Conservation (phyloP, 2,797 vertebrate species). For the Tragopan temminckii region DNA sequence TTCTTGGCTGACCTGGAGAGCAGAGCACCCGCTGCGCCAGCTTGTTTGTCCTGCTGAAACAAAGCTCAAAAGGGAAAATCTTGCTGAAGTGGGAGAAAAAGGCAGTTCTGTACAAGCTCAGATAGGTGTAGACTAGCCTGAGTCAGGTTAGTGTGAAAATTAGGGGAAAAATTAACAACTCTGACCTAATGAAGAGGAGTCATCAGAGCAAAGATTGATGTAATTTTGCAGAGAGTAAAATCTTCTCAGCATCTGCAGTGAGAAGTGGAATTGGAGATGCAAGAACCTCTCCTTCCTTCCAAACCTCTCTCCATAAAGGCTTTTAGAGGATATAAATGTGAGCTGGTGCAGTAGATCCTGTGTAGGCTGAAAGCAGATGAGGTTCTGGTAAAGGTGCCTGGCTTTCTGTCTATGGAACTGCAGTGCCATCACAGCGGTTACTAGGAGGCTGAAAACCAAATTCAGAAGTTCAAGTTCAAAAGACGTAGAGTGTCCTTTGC, state of each 20-base stretch:
- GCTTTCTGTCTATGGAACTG: not conserved
- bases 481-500: fast-evolving
- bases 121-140: not conserved
- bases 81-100: not conserved
- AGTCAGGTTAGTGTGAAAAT: not conserved
- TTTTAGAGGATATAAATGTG: not conserved
- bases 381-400: not conserved
- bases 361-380: not conserved
- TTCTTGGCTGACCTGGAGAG: not conserved
- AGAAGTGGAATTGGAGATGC: not conserved
- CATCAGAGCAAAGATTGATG: not conserved
- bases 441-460: not conserved
- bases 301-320: fast-evolving
- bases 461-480: not conserved
- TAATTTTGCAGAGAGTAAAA: not conserved
- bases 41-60: not conserved
- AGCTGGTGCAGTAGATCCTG: not conserved
- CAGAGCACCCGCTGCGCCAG: not conserved
- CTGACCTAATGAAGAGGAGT: not conserved
- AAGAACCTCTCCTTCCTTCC: not conserved
- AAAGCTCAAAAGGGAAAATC: not conserved
- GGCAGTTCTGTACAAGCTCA: not conserved
- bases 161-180: fast-evolving
- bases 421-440: not conserved
- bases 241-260: fast-evolving